Percentiles rank a stretch among this genome's conserved stretches.
Evolutionary conservation across 2,797 vertebrate species (phyloP).

Genomic region (Aldrovandia affinis): DNA sequence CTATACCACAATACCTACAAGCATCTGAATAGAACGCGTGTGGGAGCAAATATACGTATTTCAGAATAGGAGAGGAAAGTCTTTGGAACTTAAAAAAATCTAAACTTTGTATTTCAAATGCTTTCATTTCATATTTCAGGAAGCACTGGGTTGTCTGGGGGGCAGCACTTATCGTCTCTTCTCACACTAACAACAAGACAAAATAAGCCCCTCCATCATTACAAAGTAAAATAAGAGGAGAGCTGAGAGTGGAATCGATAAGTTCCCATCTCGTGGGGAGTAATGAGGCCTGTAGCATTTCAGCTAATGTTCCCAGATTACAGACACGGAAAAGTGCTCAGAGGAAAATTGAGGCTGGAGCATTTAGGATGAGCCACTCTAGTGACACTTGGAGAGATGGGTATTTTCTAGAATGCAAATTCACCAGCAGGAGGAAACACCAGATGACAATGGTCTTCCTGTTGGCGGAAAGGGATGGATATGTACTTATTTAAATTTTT

Average conservation of each 20-base stretch:
- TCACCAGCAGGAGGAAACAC: background rate
- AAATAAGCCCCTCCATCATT: slow-evolving; percentile 18
- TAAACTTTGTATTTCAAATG: slow-evolving; percentile 23
- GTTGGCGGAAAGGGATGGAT: background rate
- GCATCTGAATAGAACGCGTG: background rate
- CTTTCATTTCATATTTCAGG: slow-evolving; percentile 14
- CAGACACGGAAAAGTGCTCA: background rate
- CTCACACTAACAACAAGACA: slow-evolving; percentile 1
- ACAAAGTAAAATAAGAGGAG: slow-evolving; percentile 25
- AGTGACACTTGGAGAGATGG: slow-evolving; percentile 14
- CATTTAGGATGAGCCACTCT: background rate
- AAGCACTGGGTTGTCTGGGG: background rate
- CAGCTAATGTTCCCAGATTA: slow-evolving; percentile 24
- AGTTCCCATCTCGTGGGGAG: background rate
- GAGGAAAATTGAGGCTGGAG: slow-evolving; percentile 8
- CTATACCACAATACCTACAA: background rate
- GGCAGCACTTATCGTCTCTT: slow-evolving; percentile 6
- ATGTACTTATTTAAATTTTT: background rate
- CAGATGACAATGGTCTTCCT: background rate
- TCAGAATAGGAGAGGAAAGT: background rate
- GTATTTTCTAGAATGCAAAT: slow-evolving; percentile 18
- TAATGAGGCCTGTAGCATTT: slow-evolving; percentile 14
- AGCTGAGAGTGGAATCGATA: slow-evolving; percentile 14
- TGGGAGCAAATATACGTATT: background rate
- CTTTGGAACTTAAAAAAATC: background rate